Evolutionary conservation across 2,797 vertebrate species (phyloP).

Genomic region (Peromyscus aztecus): DNA sequence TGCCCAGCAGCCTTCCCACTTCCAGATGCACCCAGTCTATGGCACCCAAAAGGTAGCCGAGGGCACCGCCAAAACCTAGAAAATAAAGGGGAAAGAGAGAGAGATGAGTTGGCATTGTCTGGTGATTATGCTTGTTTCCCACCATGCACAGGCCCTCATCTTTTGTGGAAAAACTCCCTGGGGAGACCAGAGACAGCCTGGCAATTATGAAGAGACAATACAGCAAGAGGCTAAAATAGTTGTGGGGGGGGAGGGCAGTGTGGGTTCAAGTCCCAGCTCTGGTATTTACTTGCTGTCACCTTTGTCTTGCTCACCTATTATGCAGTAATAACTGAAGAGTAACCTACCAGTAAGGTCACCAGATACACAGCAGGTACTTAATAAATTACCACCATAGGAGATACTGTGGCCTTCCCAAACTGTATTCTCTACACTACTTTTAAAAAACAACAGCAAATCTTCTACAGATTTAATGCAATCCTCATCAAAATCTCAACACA

Average conservation of each 20-base stretch:
- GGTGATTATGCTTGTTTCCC: neutral
- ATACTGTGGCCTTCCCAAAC: neutral
- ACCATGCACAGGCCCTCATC: neutral
- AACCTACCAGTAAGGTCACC: neutral
- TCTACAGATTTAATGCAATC: no score
- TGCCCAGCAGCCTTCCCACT: slow-evolving; percentile 91
- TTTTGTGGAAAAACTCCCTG: neutral
- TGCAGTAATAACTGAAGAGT: neutral
- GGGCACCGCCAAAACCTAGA: slow-evolving; percentile 95
- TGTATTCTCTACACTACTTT: neutral
- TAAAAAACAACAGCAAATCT: neutral
- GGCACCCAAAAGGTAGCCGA: slow-evolving; percentile 95
- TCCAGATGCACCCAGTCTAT: slow-evolving; percentile 95
- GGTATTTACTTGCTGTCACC: neutral
- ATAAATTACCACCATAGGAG: neutral
- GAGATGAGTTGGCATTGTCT: slow-evolving; percentile 41
- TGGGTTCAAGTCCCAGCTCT: neutral
- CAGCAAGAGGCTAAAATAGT: neutral
- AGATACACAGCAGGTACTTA: neutral
- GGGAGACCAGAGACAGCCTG: neutral
- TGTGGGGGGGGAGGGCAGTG: accelerated
- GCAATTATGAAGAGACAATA: neutral
- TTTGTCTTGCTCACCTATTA: neutral
- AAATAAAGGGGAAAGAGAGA: slow-evolving; percentile 4
- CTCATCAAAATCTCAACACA: no score